Evolutionary conservation across 1,140 invertebrate genomes (phyloP), one percentile per base, ranked within the genome.

Genomic region (Cyrtorhinus lividipennis): DNA sequence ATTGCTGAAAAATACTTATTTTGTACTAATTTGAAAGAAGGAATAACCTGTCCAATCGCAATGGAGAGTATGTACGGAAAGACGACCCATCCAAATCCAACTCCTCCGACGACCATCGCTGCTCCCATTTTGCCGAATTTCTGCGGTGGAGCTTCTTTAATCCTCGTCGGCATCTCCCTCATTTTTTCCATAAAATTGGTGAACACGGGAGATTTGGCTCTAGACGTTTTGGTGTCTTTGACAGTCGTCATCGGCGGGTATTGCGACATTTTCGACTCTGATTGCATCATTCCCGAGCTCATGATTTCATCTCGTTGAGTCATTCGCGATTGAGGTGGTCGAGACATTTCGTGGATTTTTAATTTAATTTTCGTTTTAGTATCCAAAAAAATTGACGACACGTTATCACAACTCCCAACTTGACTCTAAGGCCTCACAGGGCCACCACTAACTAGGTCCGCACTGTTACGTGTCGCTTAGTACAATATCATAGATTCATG

Each of bases 21-120:
- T 15, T 8, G 30, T 5, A 38, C 30, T 38, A 38, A 8, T 38
- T 38, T 8, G 30, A 38, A 38, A 38, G 30, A 38, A 38, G 15
- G 15, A n/a, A n/a, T 62, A 8, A 67, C 66, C 62, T 58, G 56
- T 1, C 18, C 48, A 1, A 67, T 45, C 8, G 62, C 64, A 24
- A 64, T 62, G 26, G 59, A 45, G n/a, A 67, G 64, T 15, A 64
- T 63, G 56, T 66, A 66, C 2, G 66, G 66, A 30, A 67, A 67
- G 24, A 53, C 63, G 1, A 67, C 23, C 66, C 66, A 67, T 18
- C 66, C 66, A 23, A 64, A 64, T 15, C 58, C 63, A n/a, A 67
- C 23, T 1, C 66, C 66, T 26, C 64, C 66, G 3, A 64, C 26
- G 24, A 63, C 46, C 18, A 66, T 24, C 1, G 27, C 64, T 15